Evolutionary conservation across 2,888 invertebrate species (phyloP).

Genomic region (Leptinotarsa peninsularis): DNA sequence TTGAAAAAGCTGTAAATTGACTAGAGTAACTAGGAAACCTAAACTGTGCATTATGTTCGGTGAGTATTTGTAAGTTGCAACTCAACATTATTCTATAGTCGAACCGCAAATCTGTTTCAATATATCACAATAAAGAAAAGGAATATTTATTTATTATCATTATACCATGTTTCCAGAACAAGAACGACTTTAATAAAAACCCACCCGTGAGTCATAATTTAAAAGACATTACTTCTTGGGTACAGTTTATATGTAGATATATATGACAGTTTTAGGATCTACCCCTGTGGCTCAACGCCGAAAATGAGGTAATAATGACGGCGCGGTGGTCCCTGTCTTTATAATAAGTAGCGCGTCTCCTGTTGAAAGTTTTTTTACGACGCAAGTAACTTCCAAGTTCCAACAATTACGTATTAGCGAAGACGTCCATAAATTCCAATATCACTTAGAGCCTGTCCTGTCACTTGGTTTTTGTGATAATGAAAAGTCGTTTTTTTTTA

Average conservation of each 20-base stretch:
- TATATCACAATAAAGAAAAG: too few relatives aligned
- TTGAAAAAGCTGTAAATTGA: too few relatives aligned
- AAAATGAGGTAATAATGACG: slow-evolving; percentile 61
- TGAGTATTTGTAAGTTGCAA: too few relatives aligned
- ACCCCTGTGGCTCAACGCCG: slow-evolving; percentile 55
- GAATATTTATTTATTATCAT: too few relatives aligned
- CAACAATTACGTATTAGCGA: slow-evolving; percentile 52
- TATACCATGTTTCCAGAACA: neutral
- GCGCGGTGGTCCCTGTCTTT: slow-evolving; percentile 55
- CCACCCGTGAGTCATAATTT: slow-evolving; percentile 58
- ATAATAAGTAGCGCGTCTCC: slow-evolving; percentile 57
- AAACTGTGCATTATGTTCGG: too few relatives aligned
- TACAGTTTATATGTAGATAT: slow-evolving; percentile 53
- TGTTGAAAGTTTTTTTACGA: slow-evolving; percentile 58
- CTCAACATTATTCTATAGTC: too few relatives aligned
- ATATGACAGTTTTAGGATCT: slow-evolving; percentile 57
- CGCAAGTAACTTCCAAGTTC: slow-evolving; percentile 48
- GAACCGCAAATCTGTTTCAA: too few relatives aligned
- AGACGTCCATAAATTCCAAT: slow-evolving; percentile 54
- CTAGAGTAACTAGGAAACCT: too few relatives aligned
- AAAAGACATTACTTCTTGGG: slow-evolving; percentile 54
- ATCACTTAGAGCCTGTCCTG: slow-evolving; percentile 50
- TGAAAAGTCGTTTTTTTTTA: slow-evolving; percentile 8
- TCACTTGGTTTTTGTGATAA: slow-evolving; percentile 31
- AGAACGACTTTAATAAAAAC: slow-evolving; percentile 29